Evolutionary conservation across 1,140 invertebrate species (phyloP), one percentile per base, ranked within the genome.

Genomic region (Pectinophora gossypiella): DNA sequence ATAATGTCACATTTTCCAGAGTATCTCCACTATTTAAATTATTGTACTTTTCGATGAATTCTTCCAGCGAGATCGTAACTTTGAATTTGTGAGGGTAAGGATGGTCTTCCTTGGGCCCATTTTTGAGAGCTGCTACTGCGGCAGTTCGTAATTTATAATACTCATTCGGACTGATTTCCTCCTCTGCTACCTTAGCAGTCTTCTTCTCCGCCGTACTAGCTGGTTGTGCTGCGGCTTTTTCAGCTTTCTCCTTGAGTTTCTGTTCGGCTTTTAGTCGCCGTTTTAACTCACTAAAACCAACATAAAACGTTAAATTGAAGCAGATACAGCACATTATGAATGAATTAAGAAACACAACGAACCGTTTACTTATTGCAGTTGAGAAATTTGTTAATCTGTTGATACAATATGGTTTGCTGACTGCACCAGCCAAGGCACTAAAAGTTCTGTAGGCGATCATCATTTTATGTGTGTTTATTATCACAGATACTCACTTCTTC

Each of bases 41-140:
- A 13, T 88, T 89, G 74, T 98, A 99, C 63, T 95, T 96, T 45
- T 94, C 91, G 62, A 99, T 96, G 73, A 98, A 99, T 18, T 95
- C 93, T 67, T 94, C 91, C 48, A 99, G 84, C 0, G 97, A 98
- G 18, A 93, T 96, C 2, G 93, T 91, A 0, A 99, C 98, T 88
- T 97, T 90, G 76, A 98, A 99, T 88, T 99, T 99, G 85, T 99
- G 99, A 15, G 98, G 98, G 85, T 99, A 99, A n/a, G 98, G 98
- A 85, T 95, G 90, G 16, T 94, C 90, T n/a, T 91, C 91, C 47
- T 76, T 83, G 0, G 61, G 19, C 0, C 89, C 88, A 54, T 88
- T 87, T 88, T 99, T 99, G 3, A 97, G 85, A 32, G 95, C 91
- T 36, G 91, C 89, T 15, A 99, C 89, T 19, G 93, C 92, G 52